Conservation (phyloP, 2,797 vertebrate genomes). For the Podarcis siculus region DNA sequence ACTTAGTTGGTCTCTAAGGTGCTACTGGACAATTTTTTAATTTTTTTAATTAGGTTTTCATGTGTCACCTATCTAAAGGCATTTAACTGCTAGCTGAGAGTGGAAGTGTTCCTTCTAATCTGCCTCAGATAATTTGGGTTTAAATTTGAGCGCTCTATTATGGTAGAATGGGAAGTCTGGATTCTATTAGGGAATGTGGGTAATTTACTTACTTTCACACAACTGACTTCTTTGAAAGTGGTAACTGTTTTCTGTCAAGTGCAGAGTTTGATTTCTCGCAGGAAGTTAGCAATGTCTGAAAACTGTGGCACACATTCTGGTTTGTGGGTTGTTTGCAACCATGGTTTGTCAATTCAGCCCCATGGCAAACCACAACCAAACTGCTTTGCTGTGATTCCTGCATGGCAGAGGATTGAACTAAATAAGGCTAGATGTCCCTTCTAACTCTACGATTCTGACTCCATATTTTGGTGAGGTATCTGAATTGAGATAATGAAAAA, state of each 20-base stretch:
- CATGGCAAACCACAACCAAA: background rate
- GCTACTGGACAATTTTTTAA: too few species aligned
- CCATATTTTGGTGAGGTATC: background rate
- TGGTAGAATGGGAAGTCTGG: background rate
- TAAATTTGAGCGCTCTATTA: background rate
- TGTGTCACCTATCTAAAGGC: background rate
- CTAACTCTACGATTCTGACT: too few species aligned
- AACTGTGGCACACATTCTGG: background rate
- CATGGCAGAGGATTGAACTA: too few species aligned
- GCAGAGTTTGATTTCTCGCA: background rate
- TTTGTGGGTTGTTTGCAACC: background rate
- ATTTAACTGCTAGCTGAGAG: background rate
- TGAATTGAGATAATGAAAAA: background rate
- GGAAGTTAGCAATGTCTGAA: conserved; percentile 1
- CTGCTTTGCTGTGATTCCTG: too few species aligned
- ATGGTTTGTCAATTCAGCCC: background rate
- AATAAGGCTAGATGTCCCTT: too few species aligned
- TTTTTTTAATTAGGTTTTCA: background rate
- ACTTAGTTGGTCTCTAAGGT: too few species aligned
- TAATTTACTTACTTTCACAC: background rate
- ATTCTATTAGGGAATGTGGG: background rate
- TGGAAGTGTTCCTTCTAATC: background rate
- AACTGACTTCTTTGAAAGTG: background rate
- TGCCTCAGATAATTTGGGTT: background rate
- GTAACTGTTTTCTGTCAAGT: background rate